These are phyloP conservation scores for Solenopsis invicta DNA, from an alignment of 1,140 invertebrate genomes.

Conservation along the genomic window DNA sequence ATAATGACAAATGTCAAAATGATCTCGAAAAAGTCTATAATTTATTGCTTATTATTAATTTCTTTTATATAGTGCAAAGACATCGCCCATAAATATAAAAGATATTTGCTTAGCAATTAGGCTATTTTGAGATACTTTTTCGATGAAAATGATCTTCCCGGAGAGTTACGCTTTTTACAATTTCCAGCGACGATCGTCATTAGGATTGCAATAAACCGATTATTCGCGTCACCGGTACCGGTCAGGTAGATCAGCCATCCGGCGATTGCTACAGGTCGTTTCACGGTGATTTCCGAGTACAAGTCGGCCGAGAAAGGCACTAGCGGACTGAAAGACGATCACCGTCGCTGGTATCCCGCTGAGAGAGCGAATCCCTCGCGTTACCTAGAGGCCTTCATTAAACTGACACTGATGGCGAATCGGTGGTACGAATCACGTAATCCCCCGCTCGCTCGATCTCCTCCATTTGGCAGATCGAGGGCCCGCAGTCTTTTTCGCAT, in stretches of 20 bases:
- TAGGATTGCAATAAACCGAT: slow-evolving; percentile 53
- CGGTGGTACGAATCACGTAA: slow-evolving; percentile 81
- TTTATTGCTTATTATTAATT: no score
- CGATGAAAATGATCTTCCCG: not conserved
- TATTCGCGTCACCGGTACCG: slow-evolving; percentile 27
- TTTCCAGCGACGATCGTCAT: slow-evolving; percentile 1
- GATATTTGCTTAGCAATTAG: not conserved
- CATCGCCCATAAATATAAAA: not conserved
- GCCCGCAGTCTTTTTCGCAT: slow-evolving; percentile 51
- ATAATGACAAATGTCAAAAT: no score
- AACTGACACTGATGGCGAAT: slow-evolving; percentile 82
- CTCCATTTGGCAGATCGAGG: slow-evolving; percentile 77
- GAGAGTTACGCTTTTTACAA: slow-evolving; percentile 22
- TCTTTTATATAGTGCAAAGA: no score
- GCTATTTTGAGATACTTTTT: not conserved
- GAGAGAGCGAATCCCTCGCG: slow-evolving; percentile 73
- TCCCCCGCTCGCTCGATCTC: slow-evolving; percentile 70
- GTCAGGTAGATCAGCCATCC: slow-evolving; percentile 29
- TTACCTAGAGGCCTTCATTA: slow-evolving; percentile 81
- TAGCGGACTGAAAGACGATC: slow-evolving; percentile 78
- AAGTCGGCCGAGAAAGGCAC: slow-evolving; percentile 48
- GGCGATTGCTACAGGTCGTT: slow-evolving; percentile 68
- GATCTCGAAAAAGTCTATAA: no score
- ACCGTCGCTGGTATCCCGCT: slow-evolving; percentile 79
- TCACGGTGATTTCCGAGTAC: slow-evolving; percentile 73